phyloP scores from a whole-genome alignment of 2,113 vertebrate species.

The Struthidea cinerea region DNA sequence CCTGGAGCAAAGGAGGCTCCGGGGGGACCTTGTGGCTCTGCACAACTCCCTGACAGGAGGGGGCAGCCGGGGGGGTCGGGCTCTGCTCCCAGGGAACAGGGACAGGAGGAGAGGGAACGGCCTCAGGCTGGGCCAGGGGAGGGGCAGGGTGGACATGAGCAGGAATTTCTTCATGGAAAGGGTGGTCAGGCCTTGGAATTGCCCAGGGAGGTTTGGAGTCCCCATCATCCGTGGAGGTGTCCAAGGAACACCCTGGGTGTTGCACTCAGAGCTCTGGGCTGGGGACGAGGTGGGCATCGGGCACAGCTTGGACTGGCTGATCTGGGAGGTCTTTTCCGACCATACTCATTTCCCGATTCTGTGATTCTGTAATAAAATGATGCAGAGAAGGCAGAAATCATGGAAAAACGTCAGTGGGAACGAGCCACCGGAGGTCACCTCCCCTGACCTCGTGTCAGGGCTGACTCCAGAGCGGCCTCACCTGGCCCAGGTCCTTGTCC shows the following conservation, averaged over 20 bases:
- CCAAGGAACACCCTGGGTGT: rapidly evolving
- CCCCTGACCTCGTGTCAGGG: background rate
- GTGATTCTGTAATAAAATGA: background rate
- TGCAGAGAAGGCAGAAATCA: background rate
- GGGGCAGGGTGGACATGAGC: rapidly evolving
- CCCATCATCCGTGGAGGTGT: background rate
- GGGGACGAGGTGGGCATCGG: background rate
- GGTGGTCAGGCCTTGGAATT: rapidly evolving
- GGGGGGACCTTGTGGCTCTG: background rate
- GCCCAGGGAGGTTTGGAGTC: background rate
- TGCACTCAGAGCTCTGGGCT: background rate
- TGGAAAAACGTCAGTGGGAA: background rate
- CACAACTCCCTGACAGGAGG: background rate
- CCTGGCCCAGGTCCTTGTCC: no score
- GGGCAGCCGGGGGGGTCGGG: background rate
- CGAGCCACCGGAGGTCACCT: background rate
- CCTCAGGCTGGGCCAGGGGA: background rate
- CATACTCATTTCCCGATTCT: background rate
- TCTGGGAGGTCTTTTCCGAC: background rate
- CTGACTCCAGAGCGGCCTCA: background rate
- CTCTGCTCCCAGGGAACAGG: background rate
- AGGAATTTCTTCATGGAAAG: background rate
- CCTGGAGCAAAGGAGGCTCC: background rate
- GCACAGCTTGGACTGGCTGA: background rate
- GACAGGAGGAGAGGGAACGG: background rate